Evolutionary conservation across 92 coral and sea anemone genomes (phyloP).

Genomic region (Umimayanthus chanpuru): DNA sequence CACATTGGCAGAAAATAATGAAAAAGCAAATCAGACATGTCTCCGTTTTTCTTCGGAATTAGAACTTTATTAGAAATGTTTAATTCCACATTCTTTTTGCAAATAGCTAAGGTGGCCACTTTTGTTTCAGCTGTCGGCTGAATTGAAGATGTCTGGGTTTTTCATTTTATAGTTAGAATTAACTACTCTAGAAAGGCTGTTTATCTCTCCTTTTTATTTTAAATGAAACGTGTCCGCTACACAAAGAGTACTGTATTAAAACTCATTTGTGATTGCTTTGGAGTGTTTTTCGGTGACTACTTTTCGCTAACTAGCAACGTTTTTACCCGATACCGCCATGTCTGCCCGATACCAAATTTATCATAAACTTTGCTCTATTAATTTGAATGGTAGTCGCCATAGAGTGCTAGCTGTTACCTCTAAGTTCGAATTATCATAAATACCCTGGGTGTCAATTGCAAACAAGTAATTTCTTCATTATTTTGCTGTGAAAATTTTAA

Average conservation of each 20-base stretch:
- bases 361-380: constrained; percentile 3
- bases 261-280: not conserved
- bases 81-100: not conserved
- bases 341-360: not conserved
- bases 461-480: constrained; percentile 3
- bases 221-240: not conserved
- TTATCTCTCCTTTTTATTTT: not conserved
- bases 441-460: constrained; percentile 18
- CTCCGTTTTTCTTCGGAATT: too few species aligned
- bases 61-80: not conserved
- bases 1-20: not conserved
- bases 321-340: not conserved
- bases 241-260: not conserved
- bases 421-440: constrained; percentile 4
- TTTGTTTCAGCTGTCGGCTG: not conserved
- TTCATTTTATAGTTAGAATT: not conserved
- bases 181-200: not conserved
- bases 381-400: not conserved
- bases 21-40: not conserved
- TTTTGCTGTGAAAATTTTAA: constrained; percentile 7
- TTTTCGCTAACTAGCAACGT: constrained; percentile 17
- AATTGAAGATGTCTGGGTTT: not conserved
- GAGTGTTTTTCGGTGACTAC: constrained; percentile 5
- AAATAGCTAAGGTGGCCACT: not conserved
- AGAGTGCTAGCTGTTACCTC: not conserved